These are phyloP conservation scores for Cybosia mesomella DNA, from an alignment of 2,888 invertebrate genomes.

Conservation along the genomic window DNA sequence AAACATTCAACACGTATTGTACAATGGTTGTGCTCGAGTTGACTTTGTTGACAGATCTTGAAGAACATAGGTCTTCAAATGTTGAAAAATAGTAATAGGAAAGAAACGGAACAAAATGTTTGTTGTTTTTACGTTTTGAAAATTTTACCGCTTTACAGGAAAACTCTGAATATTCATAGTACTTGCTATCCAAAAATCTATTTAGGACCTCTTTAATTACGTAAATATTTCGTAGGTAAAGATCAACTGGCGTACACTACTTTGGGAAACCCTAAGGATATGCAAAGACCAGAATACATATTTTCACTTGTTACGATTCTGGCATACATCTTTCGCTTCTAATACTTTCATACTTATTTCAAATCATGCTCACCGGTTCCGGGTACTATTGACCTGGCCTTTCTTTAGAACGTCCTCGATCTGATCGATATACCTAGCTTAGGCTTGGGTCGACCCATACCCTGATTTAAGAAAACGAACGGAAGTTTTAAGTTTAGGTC, in stretches of 20 bases:
- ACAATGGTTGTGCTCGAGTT: conserved; percentile 11
- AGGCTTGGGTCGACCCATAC: no score
- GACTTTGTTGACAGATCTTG: conserved; percentile 13
- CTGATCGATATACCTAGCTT: no score
- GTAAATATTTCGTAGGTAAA: neutral
- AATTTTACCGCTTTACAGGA: neutral
- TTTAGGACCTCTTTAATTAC: neutral
- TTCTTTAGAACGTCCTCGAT: no score
- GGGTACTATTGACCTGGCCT: no score
- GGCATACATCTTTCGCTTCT: no score
- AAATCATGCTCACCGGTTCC: no score
- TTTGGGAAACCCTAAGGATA: neutral
- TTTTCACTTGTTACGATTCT: no score
- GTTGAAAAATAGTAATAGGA: neutral
- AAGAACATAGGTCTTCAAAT: neutral
- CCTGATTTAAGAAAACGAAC: neutral
- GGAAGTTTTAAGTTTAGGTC: neutral
- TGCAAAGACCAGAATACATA: no score
- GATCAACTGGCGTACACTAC: neutral
- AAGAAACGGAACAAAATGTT: neutral
- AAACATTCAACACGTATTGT: conserved; percentile 11
- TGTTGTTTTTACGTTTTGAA: no score
- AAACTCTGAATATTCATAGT: neutral
- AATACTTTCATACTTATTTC: no score
- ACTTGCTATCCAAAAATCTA: neutral